Evolutionary conservation across 64 coral and sea anemone species (phyloP).

Genomic region (Montipora foliosa): DNA sequence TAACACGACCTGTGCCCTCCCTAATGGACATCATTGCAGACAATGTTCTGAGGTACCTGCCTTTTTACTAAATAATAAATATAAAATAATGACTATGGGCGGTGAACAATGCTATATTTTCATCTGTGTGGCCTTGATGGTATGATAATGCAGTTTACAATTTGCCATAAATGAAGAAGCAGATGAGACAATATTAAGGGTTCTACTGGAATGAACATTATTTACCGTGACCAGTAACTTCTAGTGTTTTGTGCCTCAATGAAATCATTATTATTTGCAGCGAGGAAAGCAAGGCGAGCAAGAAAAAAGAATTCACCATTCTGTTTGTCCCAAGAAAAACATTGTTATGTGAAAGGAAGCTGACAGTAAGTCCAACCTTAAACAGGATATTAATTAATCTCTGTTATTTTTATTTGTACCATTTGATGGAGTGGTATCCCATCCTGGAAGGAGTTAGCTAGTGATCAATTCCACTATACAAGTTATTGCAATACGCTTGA

Average conservation of each 20-base stretch:
- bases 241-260: neutral
- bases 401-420: no score
- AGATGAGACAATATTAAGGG: neutral
- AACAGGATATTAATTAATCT: neutral
- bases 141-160: neutral
- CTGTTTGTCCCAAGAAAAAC: constrained; percentile 97
- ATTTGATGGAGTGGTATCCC: no score
- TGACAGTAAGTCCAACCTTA: constrained; percentile 43
- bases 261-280: neutral
- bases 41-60: constrained; percentile 82
- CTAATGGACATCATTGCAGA: constrained; percentile 96
- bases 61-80: no score
- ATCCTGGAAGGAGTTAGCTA: no score
- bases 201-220: neutral
- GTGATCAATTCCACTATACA: no score
- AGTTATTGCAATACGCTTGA: no score
- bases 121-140: no score
- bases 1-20: constrained; percentile 91
- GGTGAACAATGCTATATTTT: no score
- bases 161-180: neutral
- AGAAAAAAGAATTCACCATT: constrained; percentile 93
- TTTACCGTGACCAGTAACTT: neutral
- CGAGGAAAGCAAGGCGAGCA: constrained; percentile 75
- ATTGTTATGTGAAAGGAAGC: constrained; percentile 85
- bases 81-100: no score